Evolutionary conservation across 1,140 invertebrate genomes (phyloP), one percentile per base, ranked within the genome.

Genomic region (Drosophila lini): DNA sequence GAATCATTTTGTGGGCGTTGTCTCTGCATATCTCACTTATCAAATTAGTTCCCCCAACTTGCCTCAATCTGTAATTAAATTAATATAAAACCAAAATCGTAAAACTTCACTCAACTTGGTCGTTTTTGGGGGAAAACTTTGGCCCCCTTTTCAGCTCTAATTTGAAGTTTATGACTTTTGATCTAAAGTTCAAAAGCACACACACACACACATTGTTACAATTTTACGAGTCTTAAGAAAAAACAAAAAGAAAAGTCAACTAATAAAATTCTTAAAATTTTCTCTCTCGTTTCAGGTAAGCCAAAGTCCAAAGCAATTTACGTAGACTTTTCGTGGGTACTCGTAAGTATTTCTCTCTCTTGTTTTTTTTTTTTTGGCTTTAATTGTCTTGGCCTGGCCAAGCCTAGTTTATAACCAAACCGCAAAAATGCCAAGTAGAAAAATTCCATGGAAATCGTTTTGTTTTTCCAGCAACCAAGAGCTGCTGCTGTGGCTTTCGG

Each of bases 401-500:
- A 83, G 80, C 58, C 45, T 60, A 77, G 65, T 64, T 61, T 76
- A 82, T 59, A 34, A 31, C 58, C 28, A 65, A 84, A 85, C 81
- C 81, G 60, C 81, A 74, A 28, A 73, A 62, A 74, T 38, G 59
- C 70, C 16, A 45, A 45, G 32, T 19, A 38, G 11, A 74, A 62
- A 78, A 88, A 86, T 86, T 81, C 74, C 81, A 68, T 58, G 56
- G 47, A 79, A 88, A 88, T 67, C 38, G 75, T 86, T 83, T 75
- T 69, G 38, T 31, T 63, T 34, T 65, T 81, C 62, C 52, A 53
- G 78, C 57, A 42, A 67, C 55, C 65, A 59, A 41, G 2, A 16
- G n/a, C 25, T 52, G 28, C 48, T 48, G 76, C 16, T 68, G 83
- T 58, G 83, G 70, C 79, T 88, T 77, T 83, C 73, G 77, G 81